These are phyloP conservation scores for Agrypnia vestita DNA, from an alignment of 1,140 invertebrate genomes.

Conservation along the genomic window DNA sequence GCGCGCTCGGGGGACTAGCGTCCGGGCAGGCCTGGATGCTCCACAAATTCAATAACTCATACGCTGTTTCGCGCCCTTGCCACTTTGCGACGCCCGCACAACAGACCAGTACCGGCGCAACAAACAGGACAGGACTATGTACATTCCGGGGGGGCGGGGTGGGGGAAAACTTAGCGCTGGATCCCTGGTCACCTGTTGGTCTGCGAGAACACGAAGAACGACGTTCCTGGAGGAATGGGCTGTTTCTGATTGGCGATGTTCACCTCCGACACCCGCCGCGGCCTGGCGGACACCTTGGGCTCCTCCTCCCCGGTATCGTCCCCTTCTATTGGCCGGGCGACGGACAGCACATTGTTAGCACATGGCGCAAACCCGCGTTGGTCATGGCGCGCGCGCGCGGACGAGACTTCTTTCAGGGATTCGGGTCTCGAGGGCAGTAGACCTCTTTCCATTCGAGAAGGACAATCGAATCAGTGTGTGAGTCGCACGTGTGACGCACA, in stretches of 20 bases:
- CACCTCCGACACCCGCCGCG: conserved; percentile 93
- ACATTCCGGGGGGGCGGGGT: no score
- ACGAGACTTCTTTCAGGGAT: no score
- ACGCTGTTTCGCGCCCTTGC: background rate
- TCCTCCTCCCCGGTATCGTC: conserved; percentile 76
- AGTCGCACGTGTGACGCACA: no score
- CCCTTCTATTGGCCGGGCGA: conserved; percentile 63
- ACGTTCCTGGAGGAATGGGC: conserved; percentile 94
- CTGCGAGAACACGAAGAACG: conserved; percentile 97
- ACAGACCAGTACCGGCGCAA: background rate
- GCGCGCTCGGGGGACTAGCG: no score
- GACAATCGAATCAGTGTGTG: no score
- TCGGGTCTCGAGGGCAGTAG: no score
- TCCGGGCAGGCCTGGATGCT: no score
- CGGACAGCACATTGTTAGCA: conserved; percentile 50
- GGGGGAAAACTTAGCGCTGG: background rate
- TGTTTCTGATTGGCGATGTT: conserved; percentile 89
- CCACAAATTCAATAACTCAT: no score
- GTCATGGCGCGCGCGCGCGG: no score
- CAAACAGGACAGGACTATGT: background rate
- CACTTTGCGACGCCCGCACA: background rate
- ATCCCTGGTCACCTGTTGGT: conserved; percentile 88
- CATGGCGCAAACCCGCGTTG: conserved; percentile 47
- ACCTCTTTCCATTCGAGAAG: no score
- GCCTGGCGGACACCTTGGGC: conserved; percentile 79